Conservation (phyloP, 2,797 vertebrate species). For the Gadopsis bispinosus region DNA sequence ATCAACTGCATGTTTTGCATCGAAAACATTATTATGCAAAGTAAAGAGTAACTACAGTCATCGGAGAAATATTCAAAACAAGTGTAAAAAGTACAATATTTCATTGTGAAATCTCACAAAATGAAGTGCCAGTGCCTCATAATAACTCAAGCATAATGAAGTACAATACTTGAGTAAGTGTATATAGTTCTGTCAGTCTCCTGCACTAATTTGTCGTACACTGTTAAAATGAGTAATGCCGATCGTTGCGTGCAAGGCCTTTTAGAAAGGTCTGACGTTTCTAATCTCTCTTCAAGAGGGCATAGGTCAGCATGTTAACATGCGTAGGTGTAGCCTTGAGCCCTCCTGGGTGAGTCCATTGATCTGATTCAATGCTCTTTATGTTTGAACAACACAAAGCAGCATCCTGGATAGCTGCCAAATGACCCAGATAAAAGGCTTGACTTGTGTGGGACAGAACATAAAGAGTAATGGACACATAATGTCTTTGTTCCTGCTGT, state of each 20-base stretch:
- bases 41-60: neutral
- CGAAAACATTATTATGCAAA: neutral
- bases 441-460: conserved; percentile 9
- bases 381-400: conserved; percentile 43
- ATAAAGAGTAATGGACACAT: conserved; percentile 49
- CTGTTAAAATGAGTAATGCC: conserved; percentile 5
- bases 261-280: conserved; percentile 28
- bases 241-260: neutral
- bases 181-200: neutral
- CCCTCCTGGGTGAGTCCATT: conserved; percentile 44
- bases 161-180: neutral
- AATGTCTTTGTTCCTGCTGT: conserved; percentile 27
- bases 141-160: neutral
- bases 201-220: neutral
- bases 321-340: conserved; percentile 51
- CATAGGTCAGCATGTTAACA: conserved; percentile 53
- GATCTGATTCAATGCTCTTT: conserved; percentile 38
- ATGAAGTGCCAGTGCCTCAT: neutral
- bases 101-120: neutral
- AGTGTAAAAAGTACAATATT: neutral
- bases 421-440: conserved; percentile 55
- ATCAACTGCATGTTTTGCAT: no score
- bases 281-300: conserved; percentile 43
- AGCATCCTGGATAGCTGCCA: conserved; percentile 46
- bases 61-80: neutral